Conservation (phyloP, 2,113 vertebrate genomes). For the Copsychus sechellarum region DNA sequence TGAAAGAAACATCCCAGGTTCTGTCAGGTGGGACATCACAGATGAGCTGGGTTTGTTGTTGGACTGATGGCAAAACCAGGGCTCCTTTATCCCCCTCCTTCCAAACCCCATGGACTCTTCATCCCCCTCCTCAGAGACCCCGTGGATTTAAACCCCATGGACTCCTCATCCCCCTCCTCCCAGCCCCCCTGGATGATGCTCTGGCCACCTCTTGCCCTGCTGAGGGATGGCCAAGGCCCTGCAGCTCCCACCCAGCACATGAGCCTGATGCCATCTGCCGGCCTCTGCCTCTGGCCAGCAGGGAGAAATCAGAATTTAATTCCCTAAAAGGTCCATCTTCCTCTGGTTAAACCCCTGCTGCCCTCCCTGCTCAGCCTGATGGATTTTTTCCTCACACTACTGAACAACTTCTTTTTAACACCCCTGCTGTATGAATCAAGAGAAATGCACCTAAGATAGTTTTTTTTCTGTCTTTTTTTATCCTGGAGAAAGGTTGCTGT, state of each 20-base stretch:
- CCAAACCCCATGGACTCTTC: rapidly evolving
- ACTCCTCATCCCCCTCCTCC: background rate
- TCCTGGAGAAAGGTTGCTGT: background rate
- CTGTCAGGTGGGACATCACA: background rate
- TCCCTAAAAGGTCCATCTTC: background rate
- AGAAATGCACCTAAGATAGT: background rate
- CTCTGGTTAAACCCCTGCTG: background rate
- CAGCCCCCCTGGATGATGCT: background rate
- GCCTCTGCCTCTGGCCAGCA: background rate
- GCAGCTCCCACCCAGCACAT: background rate
- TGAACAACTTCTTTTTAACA: background rate
- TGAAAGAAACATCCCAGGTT: rapidly evolving
- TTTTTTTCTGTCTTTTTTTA: rapidly evolving
- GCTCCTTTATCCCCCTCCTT: background rate
- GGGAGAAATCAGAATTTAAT: background rate
- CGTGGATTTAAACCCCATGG: background rate
- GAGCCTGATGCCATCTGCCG: conserved; percentile 47
- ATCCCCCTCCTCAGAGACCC: background rate
- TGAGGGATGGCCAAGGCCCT: background rate
- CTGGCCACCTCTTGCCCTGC: background rate
- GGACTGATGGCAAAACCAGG: rapidly evolving
- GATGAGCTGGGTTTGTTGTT: rapidly evolving
- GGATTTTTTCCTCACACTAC: background rate
- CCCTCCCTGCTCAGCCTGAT: background rate
- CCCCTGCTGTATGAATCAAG: background rate